phyloP scores from a whole-genome alignment of 30 jellyfish, hydroid and myxozoan species.

The Aurelia aurita region DNA sequence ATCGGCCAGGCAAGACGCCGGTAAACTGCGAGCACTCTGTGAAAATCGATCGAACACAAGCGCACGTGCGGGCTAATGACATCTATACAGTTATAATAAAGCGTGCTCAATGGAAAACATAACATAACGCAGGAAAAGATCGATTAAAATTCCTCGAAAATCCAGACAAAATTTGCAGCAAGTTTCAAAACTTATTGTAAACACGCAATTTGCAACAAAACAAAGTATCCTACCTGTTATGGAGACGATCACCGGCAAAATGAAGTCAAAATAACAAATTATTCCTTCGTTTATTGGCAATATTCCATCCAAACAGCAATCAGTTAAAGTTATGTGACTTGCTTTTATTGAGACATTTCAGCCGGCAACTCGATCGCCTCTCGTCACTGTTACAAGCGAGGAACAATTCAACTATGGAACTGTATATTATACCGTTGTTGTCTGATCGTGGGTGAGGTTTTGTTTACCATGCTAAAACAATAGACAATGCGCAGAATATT shows the following conservation, averaged over 20 bases:
- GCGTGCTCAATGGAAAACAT: conserved; percentile 19
- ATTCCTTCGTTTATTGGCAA: too few species aligned
- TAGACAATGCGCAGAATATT: conserved; percentile 73
- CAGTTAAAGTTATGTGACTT: conserved; percentile 1
- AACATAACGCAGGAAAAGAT: neutral
- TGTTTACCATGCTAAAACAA: conserved; percentile 76
- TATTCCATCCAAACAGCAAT: neutral
- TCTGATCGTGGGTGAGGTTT: conserved; percentile 80
- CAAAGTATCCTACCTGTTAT: conserved; percentile 34
- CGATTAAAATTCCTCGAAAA: conserved; percentile 10
- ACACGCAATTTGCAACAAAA: conserved; percentile 52
- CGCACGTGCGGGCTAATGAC: conserved; percentile 45
- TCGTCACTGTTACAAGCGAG: conserved; percentile 26
- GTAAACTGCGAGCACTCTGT: conserved; percentile 15
- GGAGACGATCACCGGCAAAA: too few species aligned
- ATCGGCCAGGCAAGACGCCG: conserved; percentile 73
- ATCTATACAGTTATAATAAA: neutral
- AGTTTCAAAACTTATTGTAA: conserved; percentile 40
- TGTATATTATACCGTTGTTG: conserved; percentile 73
- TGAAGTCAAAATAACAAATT: too few species aligned
- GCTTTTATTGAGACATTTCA: neutral
- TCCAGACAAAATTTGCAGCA: conserved; percentile 10
- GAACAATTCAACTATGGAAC: conserved; percentile 52
- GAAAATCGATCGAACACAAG: conserved; percentile 17
- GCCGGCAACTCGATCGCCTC: conserved; percentile 67